phyloP scores from a whole-genome alignment of 2,888 invertebrate genomes.

The Ochlodes sylvanus region DNA sequence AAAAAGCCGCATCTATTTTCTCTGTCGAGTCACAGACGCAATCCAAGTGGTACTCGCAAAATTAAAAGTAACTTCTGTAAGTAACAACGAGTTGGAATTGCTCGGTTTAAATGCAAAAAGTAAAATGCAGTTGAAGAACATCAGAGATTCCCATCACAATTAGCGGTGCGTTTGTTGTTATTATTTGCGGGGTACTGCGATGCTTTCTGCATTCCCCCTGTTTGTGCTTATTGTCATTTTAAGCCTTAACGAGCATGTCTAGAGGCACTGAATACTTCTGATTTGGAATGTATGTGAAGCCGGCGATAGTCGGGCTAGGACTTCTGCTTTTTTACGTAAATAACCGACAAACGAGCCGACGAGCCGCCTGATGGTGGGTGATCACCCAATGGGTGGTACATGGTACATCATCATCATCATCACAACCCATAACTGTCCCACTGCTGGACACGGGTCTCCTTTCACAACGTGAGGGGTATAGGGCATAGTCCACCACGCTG shows the following conservation, averaged over 20 bases:
- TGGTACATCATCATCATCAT: too few relatives aligned
- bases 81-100: conserved; percentile 12
- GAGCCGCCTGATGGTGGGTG: too few relatives aligned
- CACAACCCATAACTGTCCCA: too few relatives aligned
- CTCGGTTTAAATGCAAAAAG: conserved; percentile 13
- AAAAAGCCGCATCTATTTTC: too few relatives aligned
- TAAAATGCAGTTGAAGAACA: conserved; percentile 25
- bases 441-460: too few relatives aligned
- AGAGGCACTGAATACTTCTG: background rate
- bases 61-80: background rate
- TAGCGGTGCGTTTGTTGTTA: conserved; percentile 46
- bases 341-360: too few relatives aligned
- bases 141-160: conserved; percentile 35
- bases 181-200: conserved; percentile 17
- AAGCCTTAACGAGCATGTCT: conserved; percentile 4
- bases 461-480: too few relatives aligned
- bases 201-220: conserved; percentile 17
- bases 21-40: background rate
- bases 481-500: too few relatives aligned
- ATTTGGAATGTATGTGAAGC: background rate
- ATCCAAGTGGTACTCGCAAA: background rate
- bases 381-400: too few relatives aligned
- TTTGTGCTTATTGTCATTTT: conserved; percentile 22
- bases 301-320: too few relatives aligned
- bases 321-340: too few relatives aligned